Evolutionary conservation across 2,113 vertebrate species (phyloP).

Genomic region (Trogon melanurus): DNA sequence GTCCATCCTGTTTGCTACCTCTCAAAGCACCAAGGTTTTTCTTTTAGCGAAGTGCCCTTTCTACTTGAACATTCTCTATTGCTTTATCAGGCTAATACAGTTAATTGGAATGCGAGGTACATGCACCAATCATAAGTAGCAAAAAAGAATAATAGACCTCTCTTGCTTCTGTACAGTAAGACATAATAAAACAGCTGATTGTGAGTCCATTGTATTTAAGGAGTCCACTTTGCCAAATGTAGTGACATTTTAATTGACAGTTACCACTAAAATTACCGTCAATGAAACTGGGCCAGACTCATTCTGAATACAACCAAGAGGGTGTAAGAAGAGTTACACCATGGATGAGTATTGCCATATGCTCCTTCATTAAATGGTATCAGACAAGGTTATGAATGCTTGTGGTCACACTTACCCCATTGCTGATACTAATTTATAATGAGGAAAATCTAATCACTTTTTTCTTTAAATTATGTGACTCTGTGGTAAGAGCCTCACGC

Average conservation of each 20-base stretch:
- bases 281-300: not conserved
- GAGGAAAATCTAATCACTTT: not conserved
- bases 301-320: not conserved
- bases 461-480: not conserved
- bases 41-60: not conserved
- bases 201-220: conserved; percentile 7
- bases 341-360: not conserved
- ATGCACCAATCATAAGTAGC: conserved; percentile 44
- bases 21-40: not conserved
- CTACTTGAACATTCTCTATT: not conserved
- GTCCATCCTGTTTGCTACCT: not conserved
- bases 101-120: conserved; percentile 45
- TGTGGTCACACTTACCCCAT: not conserved
- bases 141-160: conserved; percentile 60
- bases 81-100: not conserved
- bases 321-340: not conserved
- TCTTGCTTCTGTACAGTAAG: not conserved
- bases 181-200: conserved; percentile 18
- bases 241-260: conserved; percentile 34
- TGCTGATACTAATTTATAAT: not conserved
- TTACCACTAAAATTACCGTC: conserved; percentile 4
- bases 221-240: conserved; percentile 2
- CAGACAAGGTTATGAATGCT: not conserved
- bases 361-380: not conserved
- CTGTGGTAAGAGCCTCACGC: not conserved